Conservation (phyloP, 2,113 vertebrate species). For the Spermophilus dauricus region DNA sequence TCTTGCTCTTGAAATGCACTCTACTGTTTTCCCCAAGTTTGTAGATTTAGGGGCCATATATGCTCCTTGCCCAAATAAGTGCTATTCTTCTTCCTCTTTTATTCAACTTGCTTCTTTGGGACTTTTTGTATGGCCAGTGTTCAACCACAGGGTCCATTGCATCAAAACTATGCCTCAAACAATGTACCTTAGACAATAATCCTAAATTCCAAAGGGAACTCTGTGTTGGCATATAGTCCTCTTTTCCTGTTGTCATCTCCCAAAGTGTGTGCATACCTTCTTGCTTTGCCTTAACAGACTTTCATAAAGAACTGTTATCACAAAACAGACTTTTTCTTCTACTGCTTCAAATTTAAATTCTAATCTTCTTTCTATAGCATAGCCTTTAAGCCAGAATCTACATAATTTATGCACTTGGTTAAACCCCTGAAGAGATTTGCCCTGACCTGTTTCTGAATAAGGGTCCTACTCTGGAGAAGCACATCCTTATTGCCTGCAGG, state of each 20-base stretch:
- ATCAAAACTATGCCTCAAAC: neutral
- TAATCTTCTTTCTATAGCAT: neutral
- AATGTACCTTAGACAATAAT: neutral
- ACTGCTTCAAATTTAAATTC: neutral
- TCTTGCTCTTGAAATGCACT: neutral
- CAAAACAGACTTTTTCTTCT: neutral
- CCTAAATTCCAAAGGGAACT: neutral
- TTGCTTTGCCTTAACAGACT: constrained; percentile 9
- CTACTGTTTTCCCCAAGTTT: constrained; percentile 4
- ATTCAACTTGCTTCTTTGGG: neutral
- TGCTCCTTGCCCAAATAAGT: neutral
- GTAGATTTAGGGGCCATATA: neutral
- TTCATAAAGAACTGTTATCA: neutral
- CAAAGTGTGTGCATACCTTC: neutral
- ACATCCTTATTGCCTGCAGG: neutral
- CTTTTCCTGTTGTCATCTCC: neutral
- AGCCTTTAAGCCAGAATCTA: neutral
- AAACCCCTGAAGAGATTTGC: neutral
- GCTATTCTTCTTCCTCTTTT: neutral
- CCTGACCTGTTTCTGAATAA: neutral
- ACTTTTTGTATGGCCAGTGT: neutral
- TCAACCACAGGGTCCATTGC: neutral
- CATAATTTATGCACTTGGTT: neutral
- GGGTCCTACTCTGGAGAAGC: neutral
- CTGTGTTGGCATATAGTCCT: neutral